phyloP scores from a whole-genome alignment of 2,113 vertebrate genomes.

The Drymodes brunneopygia region DNA sequence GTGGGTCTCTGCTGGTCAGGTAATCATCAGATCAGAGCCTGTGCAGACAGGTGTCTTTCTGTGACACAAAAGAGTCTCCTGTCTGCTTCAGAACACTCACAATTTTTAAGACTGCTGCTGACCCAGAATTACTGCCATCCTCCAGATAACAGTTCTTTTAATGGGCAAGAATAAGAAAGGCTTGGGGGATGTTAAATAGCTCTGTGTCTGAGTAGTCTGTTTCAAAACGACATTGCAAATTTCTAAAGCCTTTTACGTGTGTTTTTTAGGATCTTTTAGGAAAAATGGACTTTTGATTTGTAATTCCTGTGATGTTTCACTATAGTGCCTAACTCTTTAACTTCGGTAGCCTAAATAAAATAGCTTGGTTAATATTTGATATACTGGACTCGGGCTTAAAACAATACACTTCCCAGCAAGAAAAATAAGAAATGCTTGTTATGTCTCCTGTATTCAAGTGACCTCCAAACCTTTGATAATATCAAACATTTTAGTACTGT shows the following conservation, averaged over 20 bases:
- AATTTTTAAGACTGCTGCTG: neutral
- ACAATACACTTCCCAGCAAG: neutral
- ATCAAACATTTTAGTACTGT: neutral
- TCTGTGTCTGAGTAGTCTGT: neutral
- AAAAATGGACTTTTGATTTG: neutral
- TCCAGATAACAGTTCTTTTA: neutral
- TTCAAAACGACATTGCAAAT: neutral
- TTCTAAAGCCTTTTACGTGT: neutral
- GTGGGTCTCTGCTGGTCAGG: neutral
- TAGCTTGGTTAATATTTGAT: neutral
- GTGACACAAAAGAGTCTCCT: neutral
- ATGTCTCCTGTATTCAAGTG: neutral
- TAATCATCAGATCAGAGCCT: neutral
- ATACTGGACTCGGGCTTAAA: neutral
- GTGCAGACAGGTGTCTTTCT: neutral
- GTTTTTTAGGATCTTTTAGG: neutral
- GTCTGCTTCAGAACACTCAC: neutral
- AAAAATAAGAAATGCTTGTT: neutral
- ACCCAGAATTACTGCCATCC: neutral
- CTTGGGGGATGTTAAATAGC: neutral
- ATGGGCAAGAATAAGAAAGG: neutral
- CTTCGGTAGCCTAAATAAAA: conserved; percentile 6
- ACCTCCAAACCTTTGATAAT: conserved; percentile 3
- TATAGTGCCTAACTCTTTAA: neutral
- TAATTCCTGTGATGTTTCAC: neutral